Percentiles rank a stretch among this genome's conserved stretches.
phyloP scores from a whole-genome alignment of 1,140 invertebrate genomes.

The Semibalanus balanoides region DNA sequence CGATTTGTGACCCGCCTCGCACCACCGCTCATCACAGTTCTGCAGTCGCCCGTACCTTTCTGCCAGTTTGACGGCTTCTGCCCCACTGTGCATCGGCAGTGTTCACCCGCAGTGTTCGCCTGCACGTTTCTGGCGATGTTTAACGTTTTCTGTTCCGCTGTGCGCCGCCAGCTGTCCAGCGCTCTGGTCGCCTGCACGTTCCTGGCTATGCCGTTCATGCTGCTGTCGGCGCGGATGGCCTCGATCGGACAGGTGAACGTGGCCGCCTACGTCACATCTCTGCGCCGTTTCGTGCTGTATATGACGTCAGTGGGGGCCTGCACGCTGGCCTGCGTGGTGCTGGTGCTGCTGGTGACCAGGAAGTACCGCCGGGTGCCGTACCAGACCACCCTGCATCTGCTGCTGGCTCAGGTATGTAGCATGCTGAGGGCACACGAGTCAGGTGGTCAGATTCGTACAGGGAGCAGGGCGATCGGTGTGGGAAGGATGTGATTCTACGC shows the following conservation, averaged over 20 bases:
- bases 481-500: too few relatives aligned
- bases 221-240: constrained; percentile 85
- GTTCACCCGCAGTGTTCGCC: too few relatives aligned
- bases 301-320: background rate
- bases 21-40: too few relatives aligned
- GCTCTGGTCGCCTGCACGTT: constrained; percentile 89
- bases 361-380: background rate
- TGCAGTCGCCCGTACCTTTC: too few relatives aligned
- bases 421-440: too few relatives aligned
- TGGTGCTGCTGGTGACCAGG: background rate
- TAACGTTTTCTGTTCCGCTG: too few relatives aligned
- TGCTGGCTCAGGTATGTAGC: background rate
- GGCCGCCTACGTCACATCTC: constrained; percentile 41
- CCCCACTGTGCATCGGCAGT: too few relatives aligned
- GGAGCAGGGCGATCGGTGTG: too few relatives aligned
- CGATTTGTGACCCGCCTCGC: too few relatives aligned
- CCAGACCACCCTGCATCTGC: background rate
- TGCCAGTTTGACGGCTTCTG: too few relatives aligned
- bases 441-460: too few relatives aligned
- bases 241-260: constrained; percentile 50
- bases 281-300: background rate
- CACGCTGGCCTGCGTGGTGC: background rate
- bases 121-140: too few relatives aligned
- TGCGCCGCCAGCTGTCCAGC: constrained; percentile 54
- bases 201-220: constrained; percentile 84